Base-by-base conservation (phyloP, 2,888 invertebrate species). In the Oegoconia quadripuncta region DNA sequence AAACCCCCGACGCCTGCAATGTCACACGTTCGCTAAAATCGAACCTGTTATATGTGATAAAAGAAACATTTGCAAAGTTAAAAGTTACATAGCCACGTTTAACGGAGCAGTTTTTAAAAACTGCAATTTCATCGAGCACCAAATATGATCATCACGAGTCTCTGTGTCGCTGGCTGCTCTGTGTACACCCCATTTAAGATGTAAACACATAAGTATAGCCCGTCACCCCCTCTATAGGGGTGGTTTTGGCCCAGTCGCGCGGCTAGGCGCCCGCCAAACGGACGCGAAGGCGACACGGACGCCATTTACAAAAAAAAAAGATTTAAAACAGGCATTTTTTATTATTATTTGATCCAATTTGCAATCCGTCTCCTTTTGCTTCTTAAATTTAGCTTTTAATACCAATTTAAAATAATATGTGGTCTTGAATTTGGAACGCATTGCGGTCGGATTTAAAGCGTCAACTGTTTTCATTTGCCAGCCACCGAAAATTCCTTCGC, bases 191-290 rank as follows among this genome's bases (percentile, higher is more conserved):
- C 76, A 78, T 81, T 81, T 77, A 79, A 81, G 83, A 81, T 78
- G 83, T 81, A 83, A 82, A 84, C 81, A 80, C 64, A 78, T 70
- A 83, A 75, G 77, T 83, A 83, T 82, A 81, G 64, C 35, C 46
- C 64, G 55, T 59, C 59, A 57, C 57, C 55, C 52, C 60, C 58
- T 53, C 50, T 48, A 41, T 52, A 60, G 63, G 72, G 70, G 66
- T 52, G 56, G 57, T 41, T 54, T 55, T 48, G 45, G 55, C 50
- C 52, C 77, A 84, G 84, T 84, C 65, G 62, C 67, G 77, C 84
- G 83, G 82, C 78, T 55, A 44, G 48, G 45, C 55, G 78, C 76
- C n/a, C 79, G 81, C 74, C 38, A 52, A 41, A 50, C 67, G 64
- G 64, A 58, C 79, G 83, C 62, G 64, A 36, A 49, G 58, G 63